Evolutionary conservation across 2,888 invertebrate genomes (phyloP).

Genomic region (Heliconius charithonia): DNA sequence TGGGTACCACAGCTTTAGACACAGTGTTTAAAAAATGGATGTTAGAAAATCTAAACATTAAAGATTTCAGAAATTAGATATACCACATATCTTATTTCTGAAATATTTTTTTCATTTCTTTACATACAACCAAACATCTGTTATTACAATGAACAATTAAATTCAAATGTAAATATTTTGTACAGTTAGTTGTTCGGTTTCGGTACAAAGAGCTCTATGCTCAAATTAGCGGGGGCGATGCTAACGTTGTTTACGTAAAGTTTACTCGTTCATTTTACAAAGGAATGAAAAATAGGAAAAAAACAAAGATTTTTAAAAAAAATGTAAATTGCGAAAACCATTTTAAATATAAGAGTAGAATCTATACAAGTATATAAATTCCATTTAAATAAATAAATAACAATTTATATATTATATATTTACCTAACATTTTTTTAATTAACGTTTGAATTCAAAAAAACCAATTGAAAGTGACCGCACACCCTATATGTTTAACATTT

Average conservation of each 20-base stretch:
- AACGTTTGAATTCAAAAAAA: no score
- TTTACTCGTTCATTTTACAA: constrained; percentile 41
- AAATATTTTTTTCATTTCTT: neutral
- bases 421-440: neutral
- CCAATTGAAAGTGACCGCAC: no score
- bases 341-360: neutral
- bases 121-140: neutral
- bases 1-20: no score
- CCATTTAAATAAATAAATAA: neutral
- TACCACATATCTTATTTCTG: neutral
- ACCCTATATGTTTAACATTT: no score
- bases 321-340: neutral
- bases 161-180: constrained; percentile 5
- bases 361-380: neutral
- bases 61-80: no score
- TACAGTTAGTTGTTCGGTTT: constrained; percentile 33
- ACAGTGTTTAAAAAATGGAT: no score
- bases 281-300: constrained; percentile 26
- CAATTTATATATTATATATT: neutral
- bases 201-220: constrained; percentile 40
- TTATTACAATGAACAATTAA: neutral
- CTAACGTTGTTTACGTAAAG: constrained; percentile 43
- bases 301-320: neutral
- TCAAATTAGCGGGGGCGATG: constrained; percentile 41
- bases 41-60: no score